Evolutionary conservation across 2,888 invertebrate species (phyloP).

Genomic region (Leptogaster cylindrica): DNA sequence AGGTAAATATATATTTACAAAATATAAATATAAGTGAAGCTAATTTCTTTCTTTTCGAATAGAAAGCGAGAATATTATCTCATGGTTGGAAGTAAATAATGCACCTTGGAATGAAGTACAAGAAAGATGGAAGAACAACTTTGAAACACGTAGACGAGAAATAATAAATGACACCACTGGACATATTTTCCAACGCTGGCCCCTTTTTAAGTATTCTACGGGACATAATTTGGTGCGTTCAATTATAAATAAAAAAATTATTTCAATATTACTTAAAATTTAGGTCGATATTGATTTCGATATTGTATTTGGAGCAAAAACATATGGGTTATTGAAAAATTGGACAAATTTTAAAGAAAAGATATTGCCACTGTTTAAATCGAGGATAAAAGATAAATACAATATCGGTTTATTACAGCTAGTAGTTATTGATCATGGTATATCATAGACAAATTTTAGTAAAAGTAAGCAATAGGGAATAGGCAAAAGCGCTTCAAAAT

Average conservation of each 20-base stretch:
- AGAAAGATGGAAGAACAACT: neutral
- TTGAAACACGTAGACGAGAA: neutral
- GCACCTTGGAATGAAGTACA: neutral
- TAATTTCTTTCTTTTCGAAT: neutral
- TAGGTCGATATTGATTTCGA: slow-evolving; percentile 1
- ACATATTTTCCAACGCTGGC: neutral
- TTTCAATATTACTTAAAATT: neutral
- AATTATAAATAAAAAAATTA: neutral
- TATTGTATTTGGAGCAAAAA: neutral
- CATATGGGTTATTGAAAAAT: neutral
- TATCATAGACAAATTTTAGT: neutral
- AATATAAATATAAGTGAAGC: neutral
- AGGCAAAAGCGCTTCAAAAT: neutral
- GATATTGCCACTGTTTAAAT: neutral
- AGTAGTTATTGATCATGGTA: neutral
- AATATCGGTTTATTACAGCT: neutral
- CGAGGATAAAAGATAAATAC: neutral
- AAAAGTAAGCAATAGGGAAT: neutral
- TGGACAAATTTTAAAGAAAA: neutral
- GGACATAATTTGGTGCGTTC: slow-evolving; percentile 1
- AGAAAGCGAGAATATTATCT: neutral
- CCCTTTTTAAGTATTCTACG: neutral
- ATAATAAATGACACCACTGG: neutral
- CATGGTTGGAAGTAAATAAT: slow-evolving; percentile 3
- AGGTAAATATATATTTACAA: neutral